Evolutionary conservation across 2,888 invertebrate species (phyloP), one percentile per base, ranked within the genome.

Genomic region (Heliconius ethilla): DNA sequence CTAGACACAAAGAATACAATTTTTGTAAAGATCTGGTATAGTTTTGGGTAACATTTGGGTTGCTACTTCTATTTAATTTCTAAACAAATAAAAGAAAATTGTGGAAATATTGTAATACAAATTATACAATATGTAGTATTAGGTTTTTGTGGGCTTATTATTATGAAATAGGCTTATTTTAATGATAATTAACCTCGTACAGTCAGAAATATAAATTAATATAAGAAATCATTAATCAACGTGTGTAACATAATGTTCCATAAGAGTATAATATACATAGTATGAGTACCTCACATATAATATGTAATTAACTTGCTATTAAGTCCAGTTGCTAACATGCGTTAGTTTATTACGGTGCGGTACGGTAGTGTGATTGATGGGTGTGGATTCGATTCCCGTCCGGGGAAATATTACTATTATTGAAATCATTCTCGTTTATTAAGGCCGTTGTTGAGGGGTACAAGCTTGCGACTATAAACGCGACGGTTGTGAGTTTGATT

Each of bases 171-270:
- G 10, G 15, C 15, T 63, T 63, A 63, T 63, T 63, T 27, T 6
- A 37, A 67, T 37, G 2, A 67, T n/a, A 67, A 2, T 63, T 63
- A 22, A 66, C 10, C 33, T 66, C 66, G 22, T 3, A 9, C 33
- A 15, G 18, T 22, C 22, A 33, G 33, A 3, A 33, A 29, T 15
- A 66, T 66, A 66, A 33, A 66, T 29, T 33, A 37, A n/a, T 37
- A 37, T 10, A 67, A 37, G 66, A 37, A n/a, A n/a, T 37, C 66
- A 37, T 67, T 11, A 67, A n/a, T 67, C 37, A 67, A 37, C 66
- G 37, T 67, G 66, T n/a, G 66, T 67, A 33, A 33, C 29, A 6
- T 33, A 66, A 37, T 33, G 33, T 67, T 66, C 5, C 66, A 67
- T n/a, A n/a, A 4, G 33, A n/a, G 66, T n/a, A 11, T 66, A 22